A percentile compares a stretch with the other conserved stretches of the same genome.
Evolutionary conservation across 2,113 vertebrate genomes (phyloP).

Genomic region (Crotophaga sulcirostris): DNA sequence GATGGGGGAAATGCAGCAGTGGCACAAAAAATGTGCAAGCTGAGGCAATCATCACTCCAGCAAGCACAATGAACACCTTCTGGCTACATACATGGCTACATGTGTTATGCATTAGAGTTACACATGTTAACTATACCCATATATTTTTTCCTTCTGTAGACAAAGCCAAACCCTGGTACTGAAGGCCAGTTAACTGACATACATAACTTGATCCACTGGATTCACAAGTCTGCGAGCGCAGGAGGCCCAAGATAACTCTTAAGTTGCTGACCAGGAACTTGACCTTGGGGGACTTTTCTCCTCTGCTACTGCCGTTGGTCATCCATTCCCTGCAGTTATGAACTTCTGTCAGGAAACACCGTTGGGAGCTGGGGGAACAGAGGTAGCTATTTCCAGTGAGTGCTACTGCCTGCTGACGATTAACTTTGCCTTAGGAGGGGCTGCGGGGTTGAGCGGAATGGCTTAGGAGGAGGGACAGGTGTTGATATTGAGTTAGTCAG

Average conservation of each 20-base stretch:
- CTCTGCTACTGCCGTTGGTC: neutral
- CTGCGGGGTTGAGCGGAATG: accelerated
- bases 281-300: neutral
- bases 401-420: neutral
- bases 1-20: slow-evolving; percentile 49
- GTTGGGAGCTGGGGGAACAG: neutral
- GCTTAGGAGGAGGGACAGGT: neutral
- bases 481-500: neutral
- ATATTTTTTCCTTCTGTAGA: slow-evolving; percentile 65
- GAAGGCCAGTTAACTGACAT: slow-evolving; percentile 28
- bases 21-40: slow-evolving; percentile 64
- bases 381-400: neutral
- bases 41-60: slow-evolving; percentile 68
- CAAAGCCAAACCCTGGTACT: slow-evolving; percentile 31
- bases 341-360: neutral
- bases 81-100: slow-evolving; percentile 67
- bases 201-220: neutral
- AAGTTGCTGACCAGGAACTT: neutral
- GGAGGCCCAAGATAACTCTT: neutral
- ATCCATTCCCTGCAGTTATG: neutral
- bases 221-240: neutral
- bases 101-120: slow-evolving; percentile 66
- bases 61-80: slow-evolving; percentile 67
- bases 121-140: slow-evolving; percentile 68
- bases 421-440: neutral